Base-by-base conservation (phyloP, 2,113 vertebrate species). In the Saguinus midas region DNA sequence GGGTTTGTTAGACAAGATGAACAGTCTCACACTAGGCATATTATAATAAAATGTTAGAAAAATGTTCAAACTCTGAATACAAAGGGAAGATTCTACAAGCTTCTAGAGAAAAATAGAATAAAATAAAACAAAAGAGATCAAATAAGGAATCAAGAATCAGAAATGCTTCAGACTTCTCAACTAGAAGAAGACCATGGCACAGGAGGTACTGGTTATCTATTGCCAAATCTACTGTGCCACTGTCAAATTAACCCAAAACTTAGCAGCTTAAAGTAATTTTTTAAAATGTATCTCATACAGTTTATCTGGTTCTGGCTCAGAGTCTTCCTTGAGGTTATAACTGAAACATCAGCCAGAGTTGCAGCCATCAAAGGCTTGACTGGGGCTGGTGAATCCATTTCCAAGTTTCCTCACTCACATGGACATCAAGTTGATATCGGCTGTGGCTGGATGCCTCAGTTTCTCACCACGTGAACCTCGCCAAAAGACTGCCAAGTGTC, bases 141-240 rank as follows among this genome's bases (percentile, higher is more conserved):
- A 57, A 87, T 37, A 75, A 96, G 89, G 61, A n/a, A 84, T 57
- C 66, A 52, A 58, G 78, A 91, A 72, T 29, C 29, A 70, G 72
- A 85, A 93, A 79, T 73, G 29, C 21, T 82, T 97, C 58, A 18
- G 37, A 95, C 52, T 25, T 52, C 16, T 93, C 81, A 68, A 79
- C 11, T 50, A 35, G 18, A 43, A 82, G 81, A 95, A 97, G 5
- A 93, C 50, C 66, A 48, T 0, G 32, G 4, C 14, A 37, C 5
- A 91, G 21, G 18, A 18, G 52, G 48, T 78, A 37, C 85, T 84
- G 27, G 37, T 64, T 86, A 80, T 85, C 81, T 91, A 70, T 55
- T 37, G n/a, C 40, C 85, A 8, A 52, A 52, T 5, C 52, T 52
- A 52, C 16, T 52, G 16, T 52, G 52, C 52, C 52, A 52, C 17